Base-by-base conservation (phyloP, 1,140 invertebrate genomes). In the Drosophila fuyamai region DNA sequence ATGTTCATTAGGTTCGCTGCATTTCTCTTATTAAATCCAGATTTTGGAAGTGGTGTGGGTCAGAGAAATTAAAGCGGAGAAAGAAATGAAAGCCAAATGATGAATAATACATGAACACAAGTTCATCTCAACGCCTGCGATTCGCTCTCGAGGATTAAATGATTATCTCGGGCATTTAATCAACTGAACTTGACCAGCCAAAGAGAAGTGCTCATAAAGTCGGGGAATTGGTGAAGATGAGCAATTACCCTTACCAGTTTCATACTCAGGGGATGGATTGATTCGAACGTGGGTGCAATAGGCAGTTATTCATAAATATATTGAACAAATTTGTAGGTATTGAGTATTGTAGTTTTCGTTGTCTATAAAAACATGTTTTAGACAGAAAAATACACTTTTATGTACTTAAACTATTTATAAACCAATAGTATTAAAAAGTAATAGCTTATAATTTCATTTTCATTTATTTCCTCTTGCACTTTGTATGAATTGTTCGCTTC, bases 1-100 rank as follows among this genome's bases (percentile, higher is more conserved):
- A 90, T 81, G 85, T 90, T 89, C 84, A 89, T 90, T 88, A 88
- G 84, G 84, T 80, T 88, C 80, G 77, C 65, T 89, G 80, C 79
- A 83, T 70, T 86, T 77, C 51, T 83, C 66, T 79, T 89, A 88
- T 88, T 88, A 83, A 88, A 80, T 88, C 84, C 72, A 68, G 80
- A 88, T 83, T 76, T 72, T 35, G 41, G 18, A 29, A 40, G 41
- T 36, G 65, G 41, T 50, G 12, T 32, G 44, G 38, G 53, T 44
- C n/a, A 75, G 41, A 35, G 56, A 63, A 71, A 79, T 58, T 58
- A 84, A 71, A 76, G 38, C 47, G 40, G 51, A 43, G 68, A 79
- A 77, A 71, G 58, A 40, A 66, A 72, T 63, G 68, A 73, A 60
- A 43, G 46, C 68, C 55, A 66, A 57, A 51, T 57, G 48, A 90